Evolutionary conservation across 1,140 invertebrate species (phyloP), one percentile per base, ranked within the genome.

Genomic region (Macrocentrus cingulum): DNA sequence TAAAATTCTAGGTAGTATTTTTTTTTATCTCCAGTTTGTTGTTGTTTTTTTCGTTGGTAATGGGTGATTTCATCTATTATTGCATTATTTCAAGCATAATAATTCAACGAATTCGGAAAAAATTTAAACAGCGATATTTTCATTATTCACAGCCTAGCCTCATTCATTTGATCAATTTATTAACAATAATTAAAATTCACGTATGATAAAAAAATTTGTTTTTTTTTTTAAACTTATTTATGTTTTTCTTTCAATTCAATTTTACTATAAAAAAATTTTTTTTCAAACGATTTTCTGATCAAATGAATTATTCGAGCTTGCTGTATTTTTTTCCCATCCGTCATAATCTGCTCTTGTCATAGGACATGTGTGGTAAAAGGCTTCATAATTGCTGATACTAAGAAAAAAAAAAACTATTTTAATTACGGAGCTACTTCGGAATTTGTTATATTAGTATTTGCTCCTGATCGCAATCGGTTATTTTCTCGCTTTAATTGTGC

Each of bases 401-500:
- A 44, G 11, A 18, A 44, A 15, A 19, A 50, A 13, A 15, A 34
- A 22, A 29, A 41, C 44, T 16, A 34, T 15, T 13, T 25, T 53
- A 19, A 41, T 49, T 50, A 57, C 16, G 44, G 13, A 54, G 29
- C 16, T 36, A 41, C 29, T 19, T 54, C 44, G 19, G 52, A 42
- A 18, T 23, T 51, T 36, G 53, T 45, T 42, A 53, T 20, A 36
- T 39, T 53, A 51, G 25, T 57, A 23, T 22, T 34, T 19, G 44
- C 44, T 46, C 53, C 53, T n/a, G 53, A 45, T 45, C 46, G 22
- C 9, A 57, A 42, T 41, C 50, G 55, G 29, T 20, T 37, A 57
- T 57, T 57, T 51, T 87, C 85, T 25, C 82, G 78, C 71, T 85
- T 85, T 11, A 87, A 68, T 66, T 87, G 84, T 53, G 81, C 76